Evolutionary conservation across 2,113 vertebrate species (phyloP), one percentile per base, ranked within the genome.

Genomic region (Microcebus lehilahytsara): DNA sequence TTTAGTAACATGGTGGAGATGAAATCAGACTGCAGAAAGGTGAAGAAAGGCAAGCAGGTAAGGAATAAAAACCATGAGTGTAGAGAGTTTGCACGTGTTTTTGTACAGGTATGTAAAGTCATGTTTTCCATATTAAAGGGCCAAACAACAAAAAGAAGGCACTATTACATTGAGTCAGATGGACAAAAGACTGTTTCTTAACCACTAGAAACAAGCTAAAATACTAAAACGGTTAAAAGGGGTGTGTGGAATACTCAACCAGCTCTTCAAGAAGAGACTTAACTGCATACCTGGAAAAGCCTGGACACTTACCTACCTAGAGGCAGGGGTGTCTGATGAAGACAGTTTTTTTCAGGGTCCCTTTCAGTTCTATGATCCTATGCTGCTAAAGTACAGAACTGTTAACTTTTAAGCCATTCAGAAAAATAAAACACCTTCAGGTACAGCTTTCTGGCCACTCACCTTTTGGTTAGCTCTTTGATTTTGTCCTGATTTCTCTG

Each of bases 381-480:
- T 40, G 77, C 30, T 96, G 72, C 58, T 74, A 1, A 37, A 74
- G 17, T 23, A 51, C 9, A 84, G 40, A 23, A 95, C 27, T 9
- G 20, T 30, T 77, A 78, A 77, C 46, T 95, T 91, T 81, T 49
- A 91, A 95, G 77, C 30, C n/a, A 56, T 6, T 91, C 3, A 53
- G 67, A 81, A 95, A 85, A 77, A 49, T 2, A 16, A n/a, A 51
- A 71, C 12, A 81, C 40, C 34, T 42, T 77, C 51, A 60, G 64
- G 1, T 25, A 25, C 0, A 12, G 30, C 10, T 27, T 80, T 53
- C 84, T 86, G 56, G 53, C 34, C 64, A 98, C 99, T 96, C 89
- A 99, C 99, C 99, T 99, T 58, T 99, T 99, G 34, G 98, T 98
- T 56, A 99, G 72, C n/a, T 98, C 97, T 69, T 98, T 97, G 88